Evolutionary conservation across 1,140 invertebrate genomes (phyloP), one percentile per base, ranked within the genome.

Genomic region (Octopus bimaculoides): DNA sequence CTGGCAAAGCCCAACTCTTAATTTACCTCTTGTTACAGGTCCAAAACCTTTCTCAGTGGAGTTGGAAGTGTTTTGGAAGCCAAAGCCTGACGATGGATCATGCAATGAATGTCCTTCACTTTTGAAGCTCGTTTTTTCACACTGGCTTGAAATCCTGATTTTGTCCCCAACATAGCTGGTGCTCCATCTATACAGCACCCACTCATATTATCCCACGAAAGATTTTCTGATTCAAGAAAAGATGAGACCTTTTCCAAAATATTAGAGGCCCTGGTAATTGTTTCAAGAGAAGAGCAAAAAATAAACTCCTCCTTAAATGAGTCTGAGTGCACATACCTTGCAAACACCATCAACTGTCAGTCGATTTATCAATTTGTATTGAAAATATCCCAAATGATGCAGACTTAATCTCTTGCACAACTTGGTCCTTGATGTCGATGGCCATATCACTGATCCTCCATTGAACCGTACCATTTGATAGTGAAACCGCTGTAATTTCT

Each of bases 401-500:
- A 66, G 61, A 3, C 61, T 66, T 66, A n/a, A 66, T 66, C 1
- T 66, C 61, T 1, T 74, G 20, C 20, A 74, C 73, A 74, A 74
- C 73, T 74, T 74, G 4, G 20, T 74, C 41, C 73, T 12, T 74
- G 73, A 74, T 74, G 73, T 74, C 20, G 1, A 74, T 74, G 41
- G 20, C 12, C 10, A 74, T 17, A 74, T 74, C 73, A 4, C 73
- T 74, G 10, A 74, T 74, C 12, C 73, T 74, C 41, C 4, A 9
- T 74, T 74, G 73, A 74, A 74, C 73, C 10, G 20, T 74, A 26
- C 73, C 1, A 4, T 74, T 74, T 74, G 4, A 74, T 12, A 20
- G 20, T 74, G 73, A 74, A 74, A 74, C 73, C 41, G 20, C 20
- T 74, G 73, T 20, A 74, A 74, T n/a, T 26, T 66, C n/a, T n/a